phyloP scores from a whole-genome alignment of 2,888 invertebrate species.

The Plagodis pulveraria region DNA sequence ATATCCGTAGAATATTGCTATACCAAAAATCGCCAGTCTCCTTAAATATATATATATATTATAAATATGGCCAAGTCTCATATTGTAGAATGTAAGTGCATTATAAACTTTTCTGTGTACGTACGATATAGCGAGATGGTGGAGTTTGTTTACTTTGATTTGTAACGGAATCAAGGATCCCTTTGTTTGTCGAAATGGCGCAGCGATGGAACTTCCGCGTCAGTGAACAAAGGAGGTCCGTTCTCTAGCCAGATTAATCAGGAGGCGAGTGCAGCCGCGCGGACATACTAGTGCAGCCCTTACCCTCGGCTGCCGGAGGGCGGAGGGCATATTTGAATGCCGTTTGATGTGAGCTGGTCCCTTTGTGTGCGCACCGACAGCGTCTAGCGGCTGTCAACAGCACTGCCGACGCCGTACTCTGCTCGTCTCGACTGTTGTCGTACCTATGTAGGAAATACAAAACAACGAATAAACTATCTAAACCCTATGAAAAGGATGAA shows the following conservation, averaged over 20 bases:
- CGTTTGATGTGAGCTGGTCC: constrained; percentile 43
- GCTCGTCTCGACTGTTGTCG: no score
- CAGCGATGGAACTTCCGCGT: constrained; percentile 16
- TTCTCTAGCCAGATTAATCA: no score
- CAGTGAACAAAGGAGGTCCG: constrained; percentile 7
- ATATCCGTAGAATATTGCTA: no score
- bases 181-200: constrained; percentile 22
- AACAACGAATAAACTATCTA: no score
- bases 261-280: neutral
- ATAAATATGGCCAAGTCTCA: no score
- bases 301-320: constrained; percentile 1
- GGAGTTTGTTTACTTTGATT: constrained; percentile 21
- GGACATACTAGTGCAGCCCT: constrained; percentile 9
- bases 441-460: no score
- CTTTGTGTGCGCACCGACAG: constrained; percentile 4
- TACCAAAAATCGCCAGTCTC: no score
- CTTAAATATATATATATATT: no score
- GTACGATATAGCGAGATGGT: neutral
- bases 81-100: no score
- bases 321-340: constrained; percentile 36
- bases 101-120: neutral
- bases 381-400: constrained; percentile 21
- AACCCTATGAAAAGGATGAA: no score
- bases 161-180: constrained; percentile 19
- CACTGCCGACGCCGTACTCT: constrained; percentile 11